Conservation (phyloP, 2,888 invertebrate genomes). For the Aricia artaxerxes region DNA sequence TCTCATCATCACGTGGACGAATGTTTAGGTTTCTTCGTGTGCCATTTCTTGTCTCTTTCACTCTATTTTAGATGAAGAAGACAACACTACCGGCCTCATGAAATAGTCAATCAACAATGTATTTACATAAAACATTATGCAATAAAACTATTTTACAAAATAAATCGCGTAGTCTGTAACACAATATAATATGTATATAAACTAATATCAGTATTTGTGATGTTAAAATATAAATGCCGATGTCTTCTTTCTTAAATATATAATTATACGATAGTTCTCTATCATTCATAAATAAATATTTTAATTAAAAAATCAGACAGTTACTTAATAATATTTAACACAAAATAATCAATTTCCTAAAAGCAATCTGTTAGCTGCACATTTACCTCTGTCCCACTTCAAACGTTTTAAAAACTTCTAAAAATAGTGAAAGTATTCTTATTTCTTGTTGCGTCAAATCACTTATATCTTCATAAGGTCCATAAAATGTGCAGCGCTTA, state of each 20-base stretch:
- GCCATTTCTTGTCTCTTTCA: conserved; percentile 64
- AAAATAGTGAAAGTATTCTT: conserved; percentile 6
- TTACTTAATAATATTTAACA: conserved; percentile 49
- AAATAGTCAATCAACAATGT: conserved; percentile 15
- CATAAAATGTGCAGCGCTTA: not conserved
- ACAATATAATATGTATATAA: conserved; percentile 25
- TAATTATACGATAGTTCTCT: conserved; percentile 61
- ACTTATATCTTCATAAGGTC: not conserved
- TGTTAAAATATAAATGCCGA: conserved; percentile 53
- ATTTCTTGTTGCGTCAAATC: not conserved
- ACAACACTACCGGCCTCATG: not conserved
- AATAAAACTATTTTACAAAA: conserved; percentile 25
- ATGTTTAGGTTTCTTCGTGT: conserved; percentile 47
- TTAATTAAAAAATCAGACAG: conserved; percentile 47
- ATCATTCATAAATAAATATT: conserved; percentile 47
- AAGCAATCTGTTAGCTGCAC: not conserved
- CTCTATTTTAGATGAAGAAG: not conserved
- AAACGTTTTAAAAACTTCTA: conserved; percentile 5
- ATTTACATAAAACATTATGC: conserved; percentile 29
- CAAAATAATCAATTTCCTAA: conserved; percentile 55
- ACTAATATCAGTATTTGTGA: conserved; percentile 48
- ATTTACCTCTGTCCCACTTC: not conserved
- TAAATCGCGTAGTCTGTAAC: conserved; percentile 14
- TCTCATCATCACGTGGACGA: conserved; percentile 61
- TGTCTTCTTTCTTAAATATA: conserved; percentile 47